Conservation (phyloP, 2,113 vertebrate genomes). For the Syngnathus typhle region DNA sequence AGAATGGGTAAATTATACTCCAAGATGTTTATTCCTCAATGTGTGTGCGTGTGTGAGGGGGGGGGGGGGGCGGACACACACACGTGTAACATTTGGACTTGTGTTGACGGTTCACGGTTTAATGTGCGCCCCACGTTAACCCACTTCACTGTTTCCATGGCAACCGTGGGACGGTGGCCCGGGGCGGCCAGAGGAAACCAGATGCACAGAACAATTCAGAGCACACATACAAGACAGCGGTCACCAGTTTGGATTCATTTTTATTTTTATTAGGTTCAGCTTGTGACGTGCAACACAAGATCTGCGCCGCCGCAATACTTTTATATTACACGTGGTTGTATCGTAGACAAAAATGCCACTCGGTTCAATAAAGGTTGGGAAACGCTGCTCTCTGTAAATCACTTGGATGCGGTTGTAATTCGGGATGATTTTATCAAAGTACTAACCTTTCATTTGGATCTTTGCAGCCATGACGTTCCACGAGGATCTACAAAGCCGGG, state of each 20-base stretch:
- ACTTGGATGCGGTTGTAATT: no score
- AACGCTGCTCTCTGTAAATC: no score
- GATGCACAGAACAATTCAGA: slow-evolving; percentile 33
- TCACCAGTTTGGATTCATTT: not conserved
- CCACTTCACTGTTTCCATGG: slow-evolving; percentile 64
- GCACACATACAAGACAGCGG: slow-evolving; percentile 4
- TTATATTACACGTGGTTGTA: no score
- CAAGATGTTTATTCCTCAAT: slow-evolving; percentile 21
- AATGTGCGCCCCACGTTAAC: slow-evolving; percentile 54
- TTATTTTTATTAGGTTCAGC: no score
- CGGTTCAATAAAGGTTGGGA: no score
- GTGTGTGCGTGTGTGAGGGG: slow-evolving; percentile 3
- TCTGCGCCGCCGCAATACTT: no score
- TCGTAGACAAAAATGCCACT: no score
- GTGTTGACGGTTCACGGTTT: slow-evolving; percentile 34
- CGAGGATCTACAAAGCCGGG: slow-evolving; percentile 83
- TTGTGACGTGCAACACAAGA: no score
- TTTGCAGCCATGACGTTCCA: slow-evolving; percentile 89
- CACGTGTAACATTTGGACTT: slow-evolving; percentile 34
- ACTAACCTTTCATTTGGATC: slow-evolving; percentile 1
- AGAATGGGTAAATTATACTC: slow-evolving; percentile 12
- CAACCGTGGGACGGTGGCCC: slow-evolving; percentile 55
- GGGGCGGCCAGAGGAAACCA: slow-evolving; percentile 36
- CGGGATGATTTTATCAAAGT: no score
- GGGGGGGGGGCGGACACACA: slow-evolving; percentile 8